Evolutionary conservation across 2,113 vertebrate species (phyloP), one percentile per base, ranked within the genome.

Genomic region (Limnothrissa miodon): DNA sequence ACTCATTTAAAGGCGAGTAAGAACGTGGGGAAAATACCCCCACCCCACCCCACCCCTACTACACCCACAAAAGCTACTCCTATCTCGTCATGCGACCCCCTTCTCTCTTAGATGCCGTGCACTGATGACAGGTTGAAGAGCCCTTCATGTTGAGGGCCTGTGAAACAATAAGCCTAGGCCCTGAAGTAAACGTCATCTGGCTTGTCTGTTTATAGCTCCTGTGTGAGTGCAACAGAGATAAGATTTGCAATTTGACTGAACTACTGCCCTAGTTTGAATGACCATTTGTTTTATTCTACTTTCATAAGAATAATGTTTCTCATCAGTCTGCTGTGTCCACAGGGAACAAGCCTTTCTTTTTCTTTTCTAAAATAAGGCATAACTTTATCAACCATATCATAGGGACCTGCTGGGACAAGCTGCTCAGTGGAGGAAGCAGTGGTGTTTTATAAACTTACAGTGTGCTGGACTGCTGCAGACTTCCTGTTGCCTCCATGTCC

Each of bases 211-310:
- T 74, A 74, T 70, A 36, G 25, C 66, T 36, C 66, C 66, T 13
- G 5, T 33, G 66, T 33, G 1, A 74, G 66, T 74, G 33, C 10
- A 36, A 74, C 29, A 36, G 66, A 74, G 66, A 74, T 74, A 74
- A 74, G 66, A 36, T 48, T 48, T 13, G 66, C 66, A 36, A 74
- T 39, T 74, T 74, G 29, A 33, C 29, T 36, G 66, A 36, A 74
- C 29, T 74, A 39, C 29, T 74, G 66, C 29, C 66, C 66, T 74
- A 74, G 33, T 74, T 74, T 74, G 66, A 74, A 36, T 74, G 66
- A 1, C 66, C 66, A 36, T 36, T 0, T 74, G 66, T 74, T 74
- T 74, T 74, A 70, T 74, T 10, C 11, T 39, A 33, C 66, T 17
- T 74, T 74, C 29, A 74, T 74, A 36, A 74, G 29, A 74, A 36